Evolutionary conservation across 2,797 vertebrate genomes (phyloP).

Genomic region (Neosalanx taihuensis): DNA sequence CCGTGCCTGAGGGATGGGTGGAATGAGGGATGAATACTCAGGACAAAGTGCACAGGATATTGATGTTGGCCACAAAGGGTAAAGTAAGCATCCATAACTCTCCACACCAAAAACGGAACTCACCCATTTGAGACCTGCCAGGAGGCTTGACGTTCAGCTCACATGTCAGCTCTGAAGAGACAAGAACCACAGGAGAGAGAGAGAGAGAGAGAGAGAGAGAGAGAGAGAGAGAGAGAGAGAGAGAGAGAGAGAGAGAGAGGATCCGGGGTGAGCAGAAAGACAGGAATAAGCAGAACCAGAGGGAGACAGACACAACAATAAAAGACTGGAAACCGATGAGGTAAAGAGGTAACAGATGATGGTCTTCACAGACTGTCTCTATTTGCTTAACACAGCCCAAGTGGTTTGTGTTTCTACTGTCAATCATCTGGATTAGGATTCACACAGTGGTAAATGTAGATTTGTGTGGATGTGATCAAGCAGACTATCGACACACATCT

Average conservation of each 20-base stretch:
- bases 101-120: constrained; percentile 11
- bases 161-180: constrained; percentile 79
- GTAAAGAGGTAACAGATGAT: too few relatives aligned
- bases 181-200: constrained; percentile 16
- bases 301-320: too few relatives aligned
- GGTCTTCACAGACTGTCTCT: not conserved
- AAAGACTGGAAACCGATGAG: not conserved
- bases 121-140: constrained; percentile 83
- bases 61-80: not conserved
- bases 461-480: not conserved
- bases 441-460: constrained; percentile 6
- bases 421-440: constrained; percentile 35
- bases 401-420: constrained; percentile 28
- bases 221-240: too few relatives aligned
- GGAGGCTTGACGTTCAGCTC: constrained; percentile 82
- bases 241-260: too few relatives aligned
- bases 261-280: not conserved
- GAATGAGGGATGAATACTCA: constrained; percentile 33
- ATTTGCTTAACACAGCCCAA: not conserved
- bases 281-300: not conserved
- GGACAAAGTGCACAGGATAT: constrained; percentile 24
- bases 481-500: not conserved
- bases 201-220: too few relatives aligned
- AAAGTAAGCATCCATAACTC: not conserved
- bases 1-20: constrained; percentile 14